Percentiles rank a stretch among this genome's conserved stretches.
Evolutionary conservation across 1,140 invertebrate genomes (phyloP).

Genomic region (Zophobas morio): DNA sequence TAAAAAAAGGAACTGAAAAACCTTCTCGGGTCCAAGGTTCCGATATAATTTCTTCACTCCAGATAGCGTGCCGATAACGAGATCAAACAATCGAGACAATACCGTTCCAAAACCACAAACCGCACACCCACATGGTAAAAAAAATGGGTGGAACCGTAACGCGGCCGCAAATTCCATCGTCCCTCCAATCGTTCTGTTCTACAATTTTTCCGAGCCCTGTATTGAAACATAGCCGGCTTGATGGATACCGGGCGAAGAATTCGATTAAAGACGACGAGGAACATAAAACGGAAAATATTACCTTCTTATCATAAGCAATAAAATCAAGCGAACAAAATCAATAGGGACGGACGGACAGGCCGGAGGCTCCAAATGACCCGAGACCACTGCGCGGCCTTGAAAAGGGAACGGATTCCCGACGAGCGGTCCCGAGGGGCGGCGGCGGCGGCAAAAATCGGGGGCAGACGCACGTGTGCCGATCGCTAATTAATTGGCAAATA

Average conservation of each 20-base stretch:
- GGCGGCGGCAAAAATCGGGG: not conserved
- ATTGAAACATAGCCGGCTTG: conserved; percentile 17
- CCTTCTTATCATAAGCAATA: conserved; percentile 22
- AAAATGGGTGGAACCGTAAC: no score
- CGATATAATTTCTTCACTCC: no score
- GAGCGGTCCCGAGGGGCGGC: not conserved
- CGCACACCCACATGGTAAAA: no score
- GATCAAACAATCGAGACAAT: no score
- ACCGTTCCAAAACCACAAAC: no score
- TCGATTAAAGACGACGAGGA: conserved; percentile 3
- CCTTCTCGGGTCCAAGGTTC: no score
- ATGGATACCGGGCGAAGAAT: conserved; percentile 7
- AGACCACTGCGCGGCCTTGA: conserved; percentile 21
- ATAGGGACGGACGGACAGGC: conserved; percentile 2
- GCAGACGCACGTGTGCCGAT: no score
- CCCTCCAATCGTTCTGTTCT: conserved; percentile 11
- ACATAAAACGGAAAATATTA: conserved; percentile 25
- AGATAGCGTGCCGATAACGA: no score
- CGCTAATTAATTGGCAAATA: no score
- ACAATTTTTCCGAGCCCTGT: conserved; percentile 24
- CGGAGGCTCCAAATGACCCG: conserved; percentile 1
- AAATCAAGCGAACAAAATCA: conserved; percentile 22
- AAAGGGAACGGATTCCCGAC: conserved; percentile 21
- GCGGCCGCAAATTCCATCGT: no score
- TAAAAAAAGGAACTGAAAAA: no score